Evolutionary conservation across 2,888 invertebrate genomes (phyloP), one percentile per base, ranked within the genome.

Genomic region (Copidosoma aretas): DNA sequence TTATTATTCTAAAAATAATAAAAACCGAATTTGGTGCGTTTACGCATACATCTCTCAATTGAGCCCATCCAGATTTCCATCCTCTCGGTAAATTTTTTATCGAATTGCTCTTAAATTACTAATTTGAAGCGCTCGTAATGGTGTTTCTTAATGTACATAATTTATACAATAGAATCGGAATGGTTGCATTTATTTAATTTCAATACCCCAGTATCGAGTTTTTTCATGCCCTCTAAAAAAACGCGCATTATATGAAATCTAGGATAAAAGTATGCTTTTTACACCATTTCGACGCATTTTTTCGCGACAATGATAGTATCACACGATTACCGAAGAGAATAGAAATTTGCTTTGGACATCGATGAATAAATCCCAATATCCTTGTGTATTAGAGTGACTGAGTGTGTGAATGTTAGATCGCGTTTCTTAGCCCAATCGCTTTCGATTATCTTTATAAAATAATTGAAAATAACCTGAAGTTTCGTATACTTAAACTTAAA

Each of bases 1-100:
- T 73, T 71, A 74, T 73, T 71, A 53, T 43, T 52, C 60, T 25
- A 3, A 56, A 22, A 22, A 60, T 17, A 19, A 5, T 59, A 49
- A 61, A 69, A 62, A 64, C 32, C 68, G 67, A 59, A 57, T 64
- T 60, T 41, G 25, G 51, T 64, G 65, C 63, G 39, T 56, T 60
- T 51, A 53, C 39, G 62, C 64, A 72, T 58, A 5, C 32, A 61
- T 39, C 22, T 41, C 67, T 39, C 52, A 67, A 53, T 68, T 64
- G 70, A 64, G 75, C 75, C 77, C 77, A 77, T 80, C 77, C 78
- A 80, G 77, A 78, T 78, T 80, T 80, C 78, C 76, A 78, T 80
- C 76, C 80, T 78, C 76, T 80, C 76, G 77, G 76, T 77, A 71
- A 76, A 74, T 75, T 57, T 43, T 60, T 32, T 8, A 56, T 32